Conservation (phyloP, 92 coral and sea anemone genomes). For the Zoanthus sociatus region DNA sequence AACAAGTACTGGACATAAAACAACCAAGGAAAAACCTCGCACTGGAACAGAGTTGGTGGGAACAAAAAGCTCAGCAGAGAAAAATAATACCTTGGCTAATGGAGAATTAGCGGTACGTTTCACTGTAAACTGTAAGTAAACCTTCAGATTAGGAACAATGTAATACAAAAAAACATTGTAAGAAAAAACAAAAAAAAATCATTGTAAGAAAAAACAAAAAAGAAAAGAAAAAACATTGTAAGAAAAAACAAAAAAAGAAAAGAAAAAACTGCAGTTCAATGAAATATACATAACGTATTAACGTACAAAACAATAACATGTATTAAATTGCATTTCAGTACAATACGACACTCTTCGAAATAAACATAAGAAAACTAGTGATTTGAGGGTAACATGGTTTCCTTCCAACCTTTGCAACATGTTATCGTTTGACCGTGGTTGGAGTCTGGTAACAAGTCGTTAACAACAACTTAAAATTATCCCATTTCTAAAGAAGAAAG, state of each 20-base stretch:
- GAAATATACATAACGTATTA: too few relatives aligned
- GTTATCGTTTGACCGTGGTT: too few relatives aligned
- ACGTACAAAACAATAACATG: background rate
- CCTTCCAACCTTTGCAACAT: too few relatives aligned
- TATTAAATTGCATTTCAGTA: background rate
- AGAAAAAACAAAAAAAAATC: too few relatives aligned
- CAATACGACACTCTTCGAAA: background rate
- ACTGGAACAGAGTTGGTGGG: background rate
- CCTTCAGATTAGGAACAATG: background rate
- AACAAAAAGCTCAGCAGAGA: slow-evolving; percentile 8
- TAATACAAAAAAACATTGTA: too few relatives aligned
- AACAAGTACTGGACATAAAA: slow-evolving; percentile 1
- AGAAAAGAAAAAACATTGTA: too few relatives aligned
- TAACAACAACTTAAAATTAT: too few relatives aligned
- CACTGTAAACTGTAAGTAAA: background rate
- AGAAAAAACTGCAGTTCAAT: too few relatives aligned
- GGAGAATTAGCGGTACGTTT: slow-evolving; percentile 41
- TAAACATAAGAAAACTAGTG: background rate
- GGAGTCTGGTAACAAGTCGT: too few relatives aligned
- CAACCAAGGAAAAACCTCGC: slow-evolving; percentile 2
- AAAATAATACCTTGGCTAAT: slow-evolving; percentile 26
- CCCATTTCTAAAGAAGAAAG: too few relatives aligned
- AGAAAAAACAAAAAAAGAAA: too few relatives aligned
- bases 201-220: too few relatives aligned
- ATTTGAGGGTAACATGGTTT: background rate